phyloP scores from a whole-genome alignment of 2,888 invertebrate species.

The Limnephilus marmoratus region DNA sequence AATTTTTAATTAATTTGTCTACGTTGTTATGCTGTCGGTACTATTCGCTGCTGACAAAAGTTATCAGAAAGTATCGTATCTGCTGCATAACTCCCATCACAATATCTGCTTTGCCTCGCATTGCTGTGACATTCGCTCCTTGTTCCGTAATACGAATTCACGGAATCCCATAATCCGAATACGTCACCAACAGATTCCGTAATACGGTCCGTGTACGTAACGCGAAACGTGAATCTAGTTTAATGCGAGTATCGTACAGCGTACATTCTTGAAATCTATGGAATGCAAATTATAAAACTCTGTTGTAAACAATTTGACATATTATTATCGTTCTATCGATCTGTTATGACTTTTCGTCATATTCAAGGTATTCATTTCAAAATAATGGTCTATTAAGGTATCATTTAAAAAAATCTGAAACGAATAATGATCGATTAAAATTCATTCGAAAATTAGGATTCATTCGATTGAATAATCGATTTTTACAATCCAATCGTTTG shows the following conservation, averaged over 20 bases:
- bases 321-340: neutral
- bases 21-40: neutral
- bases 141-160: neutral
- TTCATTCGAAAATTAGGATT: neutral
- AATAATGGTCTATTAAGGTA: neutral
- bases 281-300: neutral
- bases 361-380: neutral
- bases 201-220: neutral
- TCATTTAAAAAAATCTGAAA: no score
- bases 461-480: neutral
- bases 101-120: neutral
- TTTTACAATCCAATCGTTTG: neutral
- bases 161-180: neutral
- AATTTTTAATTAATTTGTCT: neutral
- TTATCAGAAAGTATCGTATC: neutral
- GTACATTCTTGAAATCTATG: neutral
- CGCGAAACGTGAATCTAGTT: neutral
- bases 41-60: neutral
- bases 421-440: neutral
- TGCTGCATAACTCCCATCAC: neutral
- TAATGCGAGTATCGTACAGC: neutral
- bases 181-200: neutral
- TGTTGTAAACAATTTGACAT: neutral
- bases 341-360: neutral
- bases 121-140: neutral